Base-by-base conservation (phyloP, 2,888 invertebrate genomes). In the Pandemis cinnamomeana region DNA sequence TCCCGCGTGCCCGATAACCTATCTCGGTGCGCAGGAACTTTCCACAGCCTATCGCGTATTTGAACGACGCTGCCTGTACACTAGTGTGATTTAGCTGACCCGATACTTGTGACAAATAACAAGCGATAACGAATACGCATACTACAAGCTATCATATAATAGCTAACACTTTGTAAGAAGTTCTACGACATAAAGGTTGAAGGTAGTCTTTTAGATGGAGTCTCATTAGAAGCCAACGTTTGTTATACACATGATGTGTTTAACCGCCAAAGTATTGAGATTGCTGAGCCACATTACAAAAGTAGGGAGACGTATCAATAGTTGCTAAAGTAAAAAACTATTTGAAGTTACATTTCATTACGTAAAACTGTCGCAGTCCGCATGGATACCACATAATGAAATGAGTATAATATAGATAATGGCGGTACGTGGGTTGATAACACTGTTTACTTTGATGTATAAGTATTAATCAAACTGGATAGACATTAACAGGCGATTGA, bases 1-100 rank as follows among this genome's bases (percentile, higher is more conserved):
- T 13, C 55, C n/a, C 11, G 74, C 74, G 62, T 71, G 72, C 41
- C 41, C 72, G 72, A 71, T 74, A 74, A 55, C 74, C 66, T 74
- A 74, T 71, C 74, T 53, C 66, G 80, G 80, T 80, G 78, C 82
- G 67, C 76, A 79, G 88, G 81, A 88, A 88, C 86, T 88, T 88
- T 88, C 88, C 88, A 88, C 80, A 80, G 80, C 62, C 36, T 73
- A 73, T 70, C 73, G 53, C 63, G 53, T 70, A 66, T 53, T 69
- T 72, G 63, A 66, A 69, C 67, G 51, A 27, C 67, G 67, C 69
- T 60, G 63, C 20, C 68, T 64, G 53, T 64, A 60, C 60, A 69
- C 61, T 44, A 64, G 44, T 66, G 44, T 61, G 63, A 64, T 73
- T 70, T 73, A 51, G 53, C 64, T 73, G 73, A 73, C 73, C 73